Percentiles rank a stretch among this genome's conserved stretches.
Conservation (phyloP, 2,888 invertebrate species). For the Callyntrura guangdongensis region DNA sequence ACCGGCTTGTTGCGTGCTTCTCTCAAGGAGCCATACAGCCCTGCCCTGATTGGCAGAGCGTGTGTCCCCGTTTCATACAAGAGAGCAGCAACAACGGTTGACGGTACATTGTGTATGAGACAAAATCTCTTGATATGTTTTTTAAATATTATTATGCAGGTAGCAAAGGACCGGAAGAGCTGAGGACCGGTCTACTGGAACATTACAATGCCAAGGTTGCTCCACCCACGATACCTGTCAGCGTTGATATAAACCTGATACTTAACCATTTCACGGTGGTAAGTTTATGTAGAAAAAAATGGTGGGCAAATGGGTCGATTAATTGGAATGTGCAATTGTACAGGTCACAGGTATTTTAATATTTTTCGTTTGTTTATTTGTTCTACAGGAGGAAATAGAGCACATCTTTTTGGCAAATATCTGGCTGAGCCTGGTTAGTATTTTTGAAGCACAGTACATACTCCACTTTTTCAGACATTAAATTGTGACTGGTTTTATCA, state of each 20-base stretch:
- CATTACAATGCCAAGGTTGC: constrained; percentile 80
- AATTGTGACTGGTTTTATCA: neutral
- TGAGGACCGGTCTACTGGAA: constrained; percentile 77
- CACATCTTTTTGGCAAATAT: constrained; percentile 81
- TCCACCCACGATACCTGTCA: constrained; percentile 74
- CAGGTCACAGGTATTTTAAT: neutral
- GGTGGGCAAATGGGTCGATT: neutral
- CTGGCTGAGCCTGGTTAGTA: constrained; percentile 89
- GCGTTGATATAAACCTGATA: constrained; percentile 79
- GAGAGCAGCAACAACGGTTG: too few species aligned
- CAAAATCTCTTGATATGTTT: neutral
- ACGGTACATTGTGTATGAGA: neutral
- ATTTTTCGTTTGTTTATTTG: neutral
- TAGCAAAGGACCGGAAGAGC: constrained; percentile 68
- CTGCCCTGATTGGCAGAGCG: neutral
- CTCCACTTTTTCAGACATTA: neutral
- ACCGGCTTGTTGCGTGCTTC: neutral
- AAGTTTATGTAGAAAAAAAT: constrained; percentile 4
- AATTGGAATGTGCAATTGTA: neutral
- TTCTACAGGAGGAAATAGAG: constrained; percentile 80
- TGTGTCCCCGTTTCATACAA: too few species aligned
- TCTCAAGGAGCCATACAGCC: neutral
- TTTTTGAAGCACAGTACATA: neutral
- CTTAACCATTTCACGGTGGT: constrained; percentile 82
- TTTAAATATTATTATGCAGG: constrained; percentile 70